phyloP scores from a whole-genome alignment of 2,113 vertebrate species.

The Antigone vipio region DNA sequence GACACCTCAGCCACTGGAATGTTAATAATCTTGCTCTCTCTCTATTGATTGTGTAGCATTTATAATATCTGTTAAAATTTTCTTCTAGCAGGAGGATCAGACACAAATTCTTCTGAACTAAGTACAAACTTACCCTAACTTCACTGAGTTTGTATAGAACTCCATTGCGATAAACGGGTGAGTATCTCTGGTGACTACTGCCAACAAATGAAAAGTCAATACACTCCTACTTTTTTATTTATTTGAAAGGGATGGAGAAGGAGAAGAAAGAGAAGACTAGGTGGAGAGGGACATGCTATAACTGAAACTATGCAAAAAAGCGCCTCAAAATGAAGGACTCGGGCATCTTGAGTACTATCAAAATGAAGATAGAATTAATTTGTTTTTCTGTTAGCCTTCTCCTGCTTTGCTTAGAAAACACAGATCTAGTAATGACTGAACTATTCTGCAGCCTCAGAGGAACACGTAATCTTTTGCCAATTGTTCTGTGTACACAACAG shows the following conservation, averaged over 20 bases:
- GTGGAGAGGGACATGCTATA: neutral
- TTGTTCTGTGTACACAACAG: neutral
- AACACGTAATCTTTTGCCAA: rapidly evolving
- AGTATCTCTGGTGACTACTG: neutral
- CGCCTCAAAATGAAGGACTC: neutral
- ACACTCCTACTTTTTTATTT: neutral
- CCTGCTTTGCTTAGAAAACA: neutral
- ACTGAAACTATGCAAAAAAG: neutral
- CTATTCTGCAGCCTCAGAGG: neutral
- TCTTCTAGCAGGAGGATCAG: neutral
- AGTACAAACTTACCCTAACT: neutral
- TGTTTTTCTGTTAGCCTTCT: neutral
- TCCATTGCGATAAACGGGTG: neutral
- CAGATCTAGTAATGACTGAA: neutral
- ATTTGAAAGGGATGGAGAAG: neutral
- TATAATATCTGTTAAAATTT: neutral
- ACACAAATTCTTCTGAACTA: neutral
- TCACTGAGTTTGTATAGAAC: neutral
- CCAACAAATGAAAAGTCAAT: neutral
- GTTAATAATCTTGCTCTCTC: neutral
- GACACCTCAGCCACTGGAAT: neutral
- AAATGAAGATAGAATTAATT: neutral
- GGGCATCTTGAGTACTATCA: neutral
- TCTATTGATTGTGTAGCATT: neutral
- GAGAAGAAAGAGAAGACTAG: neutral